Percentiles rank a stretch among this genome's conserved stretches.
Conservation (phyloP, 1,140 invertebrate species). For the Lordiphosa clarofinis region DNA sequence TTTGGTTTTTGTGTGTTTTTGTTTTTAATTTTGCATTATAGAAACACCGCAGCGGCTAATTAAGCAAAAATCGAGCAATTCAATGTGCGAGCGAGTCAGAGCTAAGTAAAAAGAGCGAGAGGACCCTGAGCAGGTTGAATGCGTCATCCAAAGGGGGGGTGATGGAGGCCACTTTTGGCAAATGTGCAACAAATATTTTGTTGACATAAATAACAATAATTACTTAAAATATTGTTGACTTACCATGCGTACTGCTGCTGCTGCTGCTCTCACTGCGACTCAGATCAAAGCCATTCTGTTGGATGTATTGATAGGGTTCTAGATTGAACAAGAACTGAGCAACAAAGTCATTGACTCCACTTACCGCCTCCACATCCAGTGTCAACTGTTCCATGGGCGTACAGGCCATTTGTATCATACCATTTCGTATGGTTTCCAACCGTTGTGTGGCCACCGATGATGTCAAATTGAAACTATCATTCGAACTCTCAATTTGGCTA, state of each 20-base stretch:
- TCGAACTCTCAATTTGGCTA: slow-evolving; percentile 39
- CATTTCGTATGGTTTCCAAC: slow-evolving; percentile 68
- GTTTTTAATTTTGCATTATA: slow-evolving; percentile 38
- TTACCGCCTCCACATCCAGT: slow-evolving; percentile 85
- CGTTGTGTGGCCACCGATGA: slow-evolving; percentile 59
- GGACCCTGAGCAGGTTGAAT: slow-evolving; percentile 15
- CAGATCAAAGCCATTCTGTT: slow-evolving; percentile 84
- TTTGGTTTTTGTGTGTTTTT: no score
- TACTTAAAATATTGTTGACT: slow-evolving; percentile 17
- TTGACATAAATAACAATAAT: background rate
- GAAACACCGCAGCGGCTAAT: slow-evolving; percentile 53
- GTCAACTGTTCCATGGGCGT: slow-evolving; percentile 49
- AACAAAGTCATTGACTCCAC: slow-evolving; percentile 49
- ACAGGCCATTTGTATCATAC: slow-evolving; percentile 51
- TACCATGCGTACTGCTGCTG: slow-evolving; percentile 51
- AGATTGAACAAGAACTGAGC: background rate
- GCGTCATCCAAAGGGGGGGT: slow-evolving; percentile 18
- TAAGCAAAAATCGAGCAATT: slow-evolving; percentile 48
- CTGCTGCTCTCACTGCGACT: slow-evolving; percentile 69
- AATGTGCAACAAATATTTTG: slow-evolving; percentile 14
- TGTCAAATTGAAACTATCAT: slow-evolving; percentile 63
- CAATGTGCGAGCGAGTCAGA: background rate
- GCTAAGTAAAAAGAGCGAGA: slow-evolving; percentile 3
- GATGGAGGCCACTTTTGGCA: no score
- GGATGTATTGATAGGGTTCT: background rate